A percentile compares a stretch with the other conserved stretches of the same genome.
Evolutionary conservation across 2,797 vertebrate species (phyloP).

Genomic region (Takifugu rubripes): DNA sequence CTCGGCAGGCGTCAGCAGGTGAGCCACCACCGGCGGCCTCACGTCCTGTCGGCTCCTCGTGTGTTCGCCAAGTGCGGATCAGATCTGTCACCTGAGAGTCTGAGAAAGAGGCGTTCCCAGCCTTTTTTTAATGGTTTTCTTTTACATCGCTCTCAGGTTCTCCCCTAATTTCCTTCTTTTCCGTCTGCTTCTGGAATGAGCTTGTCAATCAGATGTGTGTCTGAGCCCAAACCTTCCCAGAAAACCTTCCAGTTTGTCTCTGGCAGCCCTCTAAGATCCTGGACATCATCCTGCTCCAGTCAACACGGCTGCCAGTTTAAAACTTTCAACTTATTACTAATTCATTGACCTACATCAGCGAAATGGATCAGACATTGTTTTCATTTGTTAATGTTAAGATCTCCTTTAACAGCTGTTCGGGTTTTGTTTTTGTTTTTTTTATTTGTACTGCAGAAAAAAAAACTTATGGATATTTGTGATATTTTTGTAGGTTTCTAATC

Average conservation of each 20-base stretch:
- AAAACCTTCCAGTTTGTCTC: neutral
- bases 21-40: constrained; percentile 29
- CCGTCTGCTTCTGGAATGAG: constrained; percentile 9
- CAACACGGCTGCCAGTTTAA: constrained; percentile 2
- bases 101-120: constrained; percentile 25
- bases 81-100: constrained; percentile 43
- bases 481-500: no score
- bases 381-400: constrained; percentile 6
- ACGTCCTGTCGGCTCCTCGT: constrained; percentile 32
- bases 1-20: constrained; percentile 40
- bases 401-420: neutral
- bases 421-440: neutral
- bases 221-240: constrained; percentile 2
- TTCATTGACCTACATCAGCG: constrained; percentile 9
- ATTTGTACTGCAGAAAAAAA: no score
- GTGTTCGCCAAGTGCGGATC: constrained; percentile 41
- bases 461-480: no score
- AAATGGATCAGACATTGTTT: constrained; percentile 14
- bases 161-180: constrained; percentile 18
- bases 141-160: constrained; percentile 29
- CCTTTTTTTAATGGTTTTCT: constrained; percentile 48
- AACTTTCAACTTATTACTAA: constrained; percentile 1
- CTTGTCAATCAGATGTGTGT: constrained; percentile 13
- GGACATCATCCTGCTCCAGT: neutral
- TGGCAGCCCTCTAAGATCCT: neutral